Conservation (phyloP, 2,888 invertebrate genomes). For the Papilio elwesi region DNA sequence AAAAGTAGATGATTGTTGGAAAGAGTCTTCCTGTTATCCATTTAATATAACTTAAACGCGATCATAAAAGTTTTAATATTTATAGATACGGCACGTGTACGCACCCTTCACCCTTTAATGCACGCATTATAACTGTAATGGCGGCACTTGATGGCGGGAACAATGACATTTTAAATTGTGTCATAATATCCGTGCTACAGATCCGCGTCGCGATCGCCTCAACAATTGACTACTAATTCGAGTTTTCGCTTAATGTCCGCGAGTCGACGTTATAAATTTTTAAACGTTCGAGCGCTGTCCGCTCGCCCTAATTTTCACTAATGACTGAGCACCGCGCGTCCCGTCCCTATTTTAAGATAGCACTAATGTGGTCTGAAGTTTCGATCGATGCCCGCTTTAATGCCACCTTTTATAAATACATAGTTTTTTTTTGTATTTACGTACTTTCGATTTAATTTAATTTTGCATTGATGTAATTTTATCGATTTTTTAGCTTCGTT, state of each 20-base stretch:
- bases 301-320: conserved; percentile 71
- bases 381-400: conserved; percentile 47
- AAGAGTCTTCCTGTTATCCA: not conserved
- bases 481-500: too few relatives aligned
- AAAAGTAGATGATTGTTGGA: not conserved
- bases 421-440: too few relatives aligned
- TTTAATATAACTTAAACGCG: conserved; percentile 12
- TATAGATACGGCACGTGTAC: conserved; percentile 62
- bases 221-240: conserved; percentile 69
- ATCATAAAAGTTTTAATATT: conserved; percentile 38
- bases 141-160: conserved; percentile 54
- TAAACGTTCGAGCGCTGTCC: conserved; percentile 53
- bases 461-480: not conserved
- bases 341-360: conserved; percentile 60
- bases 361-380: conserved; percentile 47
- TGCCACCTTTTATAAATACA: conserved; percentile 18
- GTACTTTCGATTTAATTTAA: conserved; percentile 26
- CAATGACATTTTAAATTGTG: conserved; percentile 79
- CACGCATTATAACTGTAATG: conserved; percentile 66
- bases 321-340: conserved; percentile 58
- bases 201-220: conserved; percentile 47
- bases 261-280: conserved; percentile 64
- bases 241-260: conserved; percentile 53
- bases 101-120: conserved; percentile 74
- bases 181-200: conserved; percentile 59